Percentiles rank a stretch among this genome's conserved stretches.
phyloP scores from a whole-genome alignment of 1,140 invertebrate species.

The Sinella curviseta region DNA sequence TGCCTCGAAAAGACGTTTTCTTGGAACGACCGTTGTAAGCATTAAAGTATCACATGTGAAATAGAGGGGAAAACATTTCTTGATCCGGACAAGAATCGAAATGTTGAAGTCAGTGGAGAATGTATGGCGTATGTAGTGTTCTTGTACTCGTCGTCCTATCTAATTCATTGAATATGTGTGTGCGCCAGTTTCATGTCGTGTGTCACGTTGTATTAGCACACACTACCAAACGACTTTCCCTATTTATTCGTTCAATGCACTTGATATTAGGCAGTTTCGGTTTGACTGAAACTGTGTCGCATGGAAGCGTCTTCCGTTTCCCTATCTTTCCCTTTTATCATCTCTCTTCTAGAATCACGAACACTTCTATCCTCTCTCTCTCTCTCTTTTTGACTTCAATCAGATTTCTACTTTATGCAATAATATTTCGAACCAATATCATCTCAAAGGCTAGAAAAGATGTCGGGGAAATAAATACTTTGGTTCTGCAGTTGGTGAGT shows the following conservation, averaged over 20 bases:
- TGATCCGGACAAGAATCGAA: constrained; percentile 24
- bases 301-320: not conserved
- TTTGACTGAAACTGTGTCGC: not conserved
- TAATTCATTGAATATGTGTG: constrained; percentile 5
- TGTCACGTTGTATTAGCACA: constrained; percentile 14
- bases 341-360: too few species aligned
- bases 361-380: not conserved
- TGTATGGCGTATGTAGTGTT: too few species aligned
- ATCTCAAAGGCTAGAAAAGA: too few species aligned
- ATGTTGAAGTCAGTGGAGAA: not conserved
- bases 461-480: too few species aligned
- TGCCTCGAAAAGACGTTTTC: too few species aligned
- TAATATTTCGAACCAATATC: not conserved
- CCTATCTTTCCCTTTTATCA: not conserved
- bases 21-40: not conserved
- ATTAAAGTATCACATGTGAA: constrained; percentile 19
- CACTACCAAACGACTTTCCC: not conserved
- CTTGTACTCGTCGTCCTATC: too few species aligned
- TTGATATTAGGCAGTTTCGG: not conserved
- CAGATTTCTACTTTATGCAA: not conserved
- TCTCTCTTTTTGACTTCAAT: not conserved
- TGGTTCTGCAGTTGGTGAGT: too few species aligned
- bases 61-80: constrained; percentile 21
- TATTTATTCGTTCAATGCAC: constrained; percentile 21
- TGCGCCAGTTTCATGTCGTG: not conserved